A percentile compares a stretch with the other conserved stretches of the same genome.
These are phyloP conservation scores for Falco rusticolus DNA, from an alignment of 2,797 vertebrate genomes.

Conservation along the genomic window DNA sequence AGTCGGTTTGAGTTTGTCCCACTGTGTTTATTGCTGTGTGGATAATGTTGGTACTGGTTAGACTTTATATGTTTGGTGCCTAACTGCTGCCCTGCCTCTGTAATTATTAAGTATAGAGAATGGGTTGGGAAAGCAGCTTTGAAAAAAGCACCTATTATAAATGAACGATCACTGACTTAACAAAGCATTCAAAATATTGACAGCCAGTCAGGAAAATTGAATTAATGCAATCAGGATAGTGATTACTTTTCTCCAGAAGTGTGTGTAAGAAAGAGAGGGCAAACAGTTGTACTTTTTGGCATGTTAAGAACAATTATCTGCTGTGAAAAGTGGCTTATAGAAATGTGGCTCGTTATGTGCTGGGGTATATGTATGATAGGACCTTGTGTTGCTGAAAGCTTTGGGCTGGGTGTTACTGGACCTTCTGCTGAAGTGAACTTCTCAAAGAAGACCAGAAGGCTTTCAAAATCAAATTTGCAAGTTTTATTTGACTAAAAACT, in stretches of 20 bases:
- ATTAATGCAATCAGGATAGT: not conserved
- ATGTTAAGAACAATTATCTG: not conserved
- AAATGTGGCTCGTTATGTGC: accelerated
- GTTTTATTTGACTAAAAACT: not conserved
- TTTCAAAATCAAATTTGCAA: not conserved
- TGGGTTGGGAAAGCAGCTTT: not conserved
- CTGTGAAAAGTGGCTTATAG: not conserved
- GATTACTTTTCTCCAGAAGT: constrained; percentile 21
- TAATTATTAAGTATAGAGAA: constrained; percentile 25
- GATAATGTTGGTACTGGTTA: not conserved
- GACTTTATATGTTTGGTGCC: not conserved
- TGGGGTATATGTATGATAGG: not conserved
- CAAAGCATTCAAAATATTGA: constrained; percentile 26
- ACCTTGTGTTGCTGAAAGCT: not conserved
- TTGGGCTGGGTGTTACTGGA: not conserved
- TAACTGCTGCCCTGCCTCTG: constrained; percentile 32
- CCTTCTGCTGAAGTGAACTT: not conserved
- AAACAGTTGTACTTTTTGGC: constrained; percentile 5
- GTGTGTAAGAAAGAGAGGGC: not conserved
- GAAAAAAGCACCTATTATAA: constrained; percentile 1
- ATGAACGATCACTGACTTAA: constrained; percentile 22
- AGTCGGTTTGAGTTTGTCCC: constrained; percentile 12
- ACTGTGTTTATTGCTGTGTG: constrained; percentile 23
- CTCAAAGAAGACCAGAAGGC: not conserved
- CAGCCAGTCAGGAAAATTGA: constrained; percentile 38